phyloP scores from a whole-genome alignment of 2,113 vertebrate species.

The Thalassarche chlororhynchos region DNA sequence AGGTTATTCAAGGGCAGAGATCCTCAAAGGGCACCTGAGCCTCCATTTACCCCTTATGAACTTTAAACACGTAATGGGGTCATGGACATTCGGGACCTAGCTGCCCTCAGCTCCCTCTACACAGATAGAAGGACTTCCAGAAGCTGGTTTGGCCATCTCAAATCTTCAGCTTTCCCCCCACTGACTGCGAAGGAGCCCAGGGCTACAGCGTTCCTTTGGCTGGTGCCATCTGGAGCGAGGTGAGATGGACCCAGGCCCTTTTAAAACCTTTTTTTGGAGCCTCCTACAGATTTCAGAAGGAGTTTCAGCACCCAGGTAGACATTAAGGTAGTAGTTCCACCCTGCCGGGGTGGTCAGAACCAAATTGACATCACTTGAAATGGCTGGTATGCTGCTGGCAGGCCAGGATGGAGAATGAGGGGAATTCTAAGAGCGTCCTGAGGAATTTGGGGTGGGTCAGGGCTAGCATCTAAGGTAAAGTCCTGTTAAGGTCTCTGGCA shows the following conservation, averaged over 20 bases:
- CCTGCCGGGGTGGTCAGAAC: background rate
- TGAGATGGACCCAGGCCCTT: background rate
- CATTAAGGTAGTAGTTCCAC: background rate
- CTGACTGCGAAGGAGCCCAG: background rate
- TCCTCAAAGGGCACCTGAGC: background rate
- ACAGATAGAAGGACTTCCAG: background rate
- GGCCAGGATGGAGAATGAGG: slow-evolving; percentile 16
- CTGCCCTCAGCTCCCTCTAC: background rate
- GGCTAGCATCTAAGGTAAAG: slow-evolving; percentile 9
- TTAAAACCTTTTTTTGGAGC: background rate
- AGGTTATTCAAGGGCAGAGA: background rate
- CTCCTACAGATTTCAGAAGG: background rate
- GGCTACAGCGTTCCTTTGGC: rapidly evolving
- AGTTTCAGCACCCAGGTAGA: background rate
- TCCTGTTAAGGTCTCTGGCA: background rate
- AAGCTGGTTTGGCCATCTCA: background rate
- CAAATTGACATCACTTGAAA: background rate
- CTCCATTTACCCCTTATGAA: background rate
- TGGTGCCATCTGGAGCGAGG: background rate
- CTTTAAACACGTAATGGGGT: rapidly evolving
- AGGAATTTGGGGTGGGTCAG: slow-evolving; percentile 22
- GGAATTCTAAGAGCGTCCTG: background rate
- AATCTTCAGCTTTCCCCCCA: background rate
- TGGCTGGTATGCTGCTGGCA: background rate
- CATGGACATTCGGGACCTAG: background rate